Evolutionary conservation across 2,888 invertebrate genomes (phyloP).

Genomic region (Oxyteleia sp.): DNA sequence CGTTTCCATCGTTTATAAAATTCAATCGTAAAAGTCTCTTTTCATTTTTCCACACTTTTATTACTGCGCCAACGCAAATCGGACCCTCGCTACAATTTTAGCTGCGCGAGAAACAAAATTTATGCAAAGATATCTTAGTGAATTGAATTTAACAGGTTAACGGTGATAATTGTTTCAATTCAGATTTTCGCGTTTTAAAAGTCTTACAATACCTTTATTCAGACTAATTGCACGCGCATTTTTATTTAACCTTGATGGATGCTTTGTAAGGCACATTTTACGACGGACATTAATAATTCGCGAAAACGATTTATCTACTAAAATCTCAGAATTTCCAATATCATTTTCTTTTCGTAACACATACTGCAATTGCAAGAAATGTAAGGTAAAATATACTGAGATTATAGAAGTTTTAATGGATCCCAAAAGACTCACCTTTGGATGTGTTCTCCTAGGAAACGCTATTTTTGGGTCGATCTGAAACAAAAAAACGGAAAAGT

Average conservation of each 20-base stretch:
- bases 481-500: conserved; percentile 86
- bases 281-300: not conserved
- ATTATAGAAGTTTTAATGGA: conserved; percentile 54
- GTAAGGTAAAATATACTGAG: conserved; percentile 39
- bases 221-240: no score
- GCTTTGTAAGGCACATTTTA: not conserved
- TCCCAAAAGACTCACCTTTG: conserved; percentile 93
- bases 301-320: conserved; percentile 3
- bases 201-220: not conserved
- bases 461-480: conserved; percentile 99
- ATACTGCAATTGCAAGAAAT: conserved; percentile 33
- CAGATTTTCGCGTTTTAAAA: not conserved
- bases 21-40: conserved; percentile 84
- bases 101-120: conserved; percentile 24
- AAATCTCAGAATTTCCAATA: conserved; percentile 4
- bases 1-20: conserved; percentile 86
- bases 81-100: conserved; percentile 49
- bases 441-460: conserved; percentile 99
- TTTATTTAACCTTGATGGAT: no score
- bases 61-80: conserved; percentile 25
- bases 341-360: conserved; percentile 20
- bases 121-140: conserved; percentile 38
- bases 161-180: conserved; percentile 3
- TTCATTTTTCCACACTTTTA: conserved; percentile 54
- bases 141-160: conserved; percentile 20